Evolutionary conservation across 2,797 vertebrate genomes (phyloP).

Genomic region (Capromys pilorides): DNA sequence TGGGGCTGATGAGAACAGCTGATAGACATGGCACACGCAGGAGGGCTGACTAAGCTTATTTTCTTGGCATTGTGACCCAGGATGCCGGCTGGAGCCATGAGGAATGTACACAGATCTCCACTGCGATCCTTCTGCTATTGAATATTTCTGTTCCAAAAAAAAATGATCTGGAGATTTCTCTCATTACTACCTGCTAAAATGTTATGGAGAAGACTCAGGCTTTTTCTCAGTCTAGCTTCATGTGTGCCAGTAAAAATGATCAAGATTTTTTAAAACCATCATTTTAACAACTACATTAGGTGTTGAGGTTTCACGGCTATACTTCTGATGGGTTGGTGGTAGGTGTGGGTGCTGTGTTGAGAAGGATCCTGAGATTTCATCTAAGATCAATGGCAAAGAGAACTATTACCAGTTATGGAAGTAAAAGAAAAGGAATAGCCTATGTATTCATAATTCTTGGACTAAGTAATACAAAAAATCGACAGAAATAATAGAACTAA

Average conservation of each 20-base stretch:
- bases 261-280: neutral
- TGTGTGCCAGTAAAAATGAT: neutral
- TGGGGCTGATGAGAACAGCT: neutral
- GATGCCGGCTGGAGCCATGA: neutral
- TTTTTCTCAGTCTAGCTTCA: neutral
- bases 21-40: neutral
- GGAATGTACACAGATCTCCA: neutral
- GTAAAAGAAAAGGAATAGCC: neutral
- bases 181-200: neutral
- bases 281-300: neutral
- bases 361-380: neutral
- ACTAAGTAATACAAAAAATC: neutral
- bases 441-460: neutral
- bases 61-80: constrained; percentile 39
- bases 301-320: neutral
- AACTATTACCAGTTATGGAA: neutral
- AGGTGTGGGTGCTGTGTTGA: neutral
- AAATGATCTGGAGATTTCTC: neutral
- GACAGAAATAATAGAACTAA: constrained; percentile 4
- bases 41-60: constrained; percentile 50
- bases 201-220: neutral
- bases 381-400: neutral
- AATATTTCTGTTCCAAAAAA: constrained; percentile 17
- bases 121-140: constrained; percentile 42
- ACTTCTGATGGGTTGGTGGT: neutral